Evolutionary conservation across 2,888 invertebrate genomes (phyloP).

Genomic region (Perizoma flavofasciatum): DNA sequence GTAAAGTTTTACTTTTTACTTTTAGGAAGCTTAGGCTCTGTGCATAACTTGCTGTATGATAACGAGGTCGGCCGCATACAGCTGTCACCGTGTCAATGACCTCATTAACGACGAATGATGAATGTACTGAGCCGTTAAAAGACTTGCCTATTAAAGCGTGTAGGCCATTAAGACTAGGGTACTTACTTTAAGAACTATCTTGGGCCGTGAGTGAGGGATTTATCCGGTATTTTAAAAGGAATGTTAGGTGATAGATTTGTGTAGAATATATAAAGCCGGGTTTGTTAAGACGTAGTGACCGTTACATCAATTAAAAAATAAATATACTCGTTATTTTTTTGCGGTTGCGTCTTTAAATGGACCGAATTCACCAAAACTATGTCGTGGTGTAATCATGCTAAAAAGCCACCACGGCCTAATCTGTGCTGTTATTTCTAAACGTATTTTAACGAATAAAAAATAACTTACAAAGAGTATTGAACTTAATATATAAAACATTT

Average conservation of each 20-base stretch:
- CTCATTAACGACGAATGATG: conserved; percentile 73
- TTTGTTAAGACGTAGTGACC: too few species aligned
- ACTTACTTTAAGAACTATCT: conserved; percentile 56
- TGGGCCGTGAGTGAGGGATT: conserved; percentile 34
- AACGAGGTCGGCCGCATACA: conserved; percentile 39
- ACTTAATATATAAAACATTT: too few species aligned
- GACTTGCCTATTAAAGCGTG: conserved; percentile 65
- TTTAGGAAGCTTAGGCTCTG: conserved; percentile 4
- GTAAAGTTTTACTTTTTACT: too few species aligned
- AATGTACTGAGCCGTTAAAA: conserved; percentile 71
- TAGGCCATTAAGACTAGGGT: conserved; percentile 53
- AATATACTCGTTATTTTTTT: too few species aligned
- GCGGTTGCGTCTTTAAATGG: too few species aligned
- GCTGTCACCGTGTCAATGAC: conserved; percentile 64
- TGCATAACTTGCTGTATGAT: conserved; percentile 5
- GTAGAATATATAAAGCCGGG: neutral
- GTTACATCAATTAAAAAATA: too few species aligned
- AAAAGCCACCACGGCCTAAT: too few species aligned
- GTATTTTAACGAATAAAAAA: too few species aligned
- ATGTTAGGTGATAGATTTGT: conserved; percentile 26
- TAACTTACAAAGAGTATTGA: too few species aligned
- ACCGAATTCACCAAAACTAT: too few species aligned
- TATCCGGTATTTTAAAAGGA: conserved; percentile 21
- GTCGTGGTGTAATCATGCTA: too few species aligned
- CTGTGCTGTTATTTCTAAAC: too few species aligned